Conservation (phyloP, 2,888 invertebrate genomes). For the Meiosimyza platycephala region DNA sequence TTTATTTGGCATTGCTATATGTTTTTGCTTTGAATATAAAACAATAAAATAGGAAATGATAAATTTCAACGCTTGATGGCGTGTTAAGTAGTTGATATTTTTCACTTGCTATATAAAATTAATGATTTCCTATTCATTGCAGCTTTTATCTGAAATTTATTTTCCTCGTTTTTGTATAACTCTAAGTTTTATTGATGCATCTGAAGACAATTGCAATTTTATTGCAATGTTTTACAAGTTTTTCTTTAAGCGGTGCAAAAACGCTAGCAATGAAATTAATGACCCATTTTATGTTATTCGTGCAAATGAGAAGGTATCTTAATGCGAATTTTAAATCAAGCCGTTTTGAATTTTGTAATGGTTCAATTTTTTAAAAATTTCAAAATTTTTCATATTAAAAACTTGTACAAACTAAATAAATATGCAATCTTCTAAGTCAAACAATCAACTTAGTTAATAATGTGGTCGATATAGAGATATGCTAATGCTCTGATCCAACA, state of each 20-base stretch:
- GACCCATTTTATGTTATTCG: too few relatives aligned
- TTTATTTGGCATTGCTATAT: neutral
- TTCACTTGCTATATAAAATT: neutral
- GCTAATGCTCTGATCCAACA: too few relatives aligned
- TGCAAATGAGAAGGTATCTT: too few relatives aligned
- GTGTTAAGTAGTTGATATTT: conserved; percentile 1
- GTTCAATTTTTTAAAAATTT: neutral
- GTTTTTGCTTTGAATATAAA: neutral
- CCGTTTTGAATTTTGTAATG: neutral
- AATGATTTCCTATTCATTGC: conserved; percentile 17
- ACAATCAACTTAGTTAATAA: too few relatives aligned
- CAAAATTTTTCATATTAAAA: neutral
- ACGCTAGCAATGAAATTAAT: too few relatives aligned
- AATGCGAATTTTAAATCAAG: too few relatives aligned
- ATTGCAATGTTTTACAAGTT: too few relatives aligned
- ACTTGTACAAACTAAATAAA: neutral
- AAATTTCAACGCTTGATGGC: neutral
- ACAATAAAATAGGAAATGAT: neutral
- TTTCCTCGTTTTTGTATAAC: neutral
- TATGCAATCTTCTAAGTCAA: neutral
- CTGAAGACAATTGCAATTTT: too few relatives aligned
- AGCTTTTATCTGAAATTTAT: neutral
- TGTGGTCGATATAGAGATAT: too few relatives aligned
- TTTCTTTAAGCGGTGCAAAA: too few relatives aligned
- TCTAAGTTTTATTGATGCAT: too few relatives aligned